Conservation (phyloP, 2,113 vertebrate genomes). For the Nerophis lumbriciformis region DNA sequence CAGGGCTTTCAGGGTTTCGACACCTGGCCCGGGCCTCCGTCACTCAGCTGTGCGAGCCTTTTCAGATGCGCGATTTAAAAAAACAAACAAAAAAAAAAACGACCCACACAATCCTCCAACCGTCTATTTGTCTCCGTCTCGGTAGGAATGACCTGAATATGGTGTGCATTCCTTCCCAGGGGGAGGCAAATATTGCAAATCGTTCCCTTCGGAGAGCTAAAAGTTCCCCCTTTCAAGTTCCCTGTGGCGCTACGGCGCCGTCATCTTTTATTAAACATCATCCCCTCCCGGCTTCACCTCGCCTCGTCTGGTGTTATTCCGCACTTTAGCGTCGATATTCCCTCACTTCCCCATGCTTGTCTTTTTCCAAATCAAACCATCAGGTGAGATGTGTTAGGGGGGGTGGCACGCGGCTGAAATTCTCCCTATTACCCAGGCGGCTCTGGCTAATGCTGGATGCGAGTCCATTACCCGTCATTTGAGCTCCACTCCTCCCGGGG, state of each 20-base stretch:
- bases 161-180: not conserved
- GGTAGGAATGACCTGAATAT: conserved; percentile 11
- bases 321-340: not conserved
- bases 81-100: too few species aligned
- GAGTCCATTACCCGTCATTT: conserved; percentile 41
- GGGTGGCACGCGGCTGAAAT: not conserved
- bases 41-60: conserved; percentile 37
- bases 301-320: not conserved
- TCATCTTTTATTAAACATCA: not conserved
- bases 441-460: conserved; percentile 36
- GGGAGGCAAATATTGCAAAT: conserved; percentile 9
- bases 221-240: conserved; percentile 19
- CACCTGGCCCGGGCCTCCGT: conserved; percentile 13
- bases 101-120: conserved; percentile 5
- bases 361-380: not conserved
- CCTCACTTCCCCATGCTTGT: not conserved
- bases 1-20: conserved; percentile 20
- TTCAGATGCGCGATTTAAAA: conserved; percentile 28
- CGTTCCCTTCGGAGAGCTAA: conserved; percentile 16
- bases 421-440: conserved; percentile 7
- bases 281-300: not conserved
- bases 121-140: conserved; percentile 7
- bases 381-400: not conserved
- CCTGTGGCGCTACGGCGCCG: not conserved
- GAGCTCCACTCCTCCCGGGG: conserved; percentile 38